Evolutionary conservation across 1,140 invertebrate species (phyloP).

Genomic region (Drosophila pseudoobscura): DNA sequence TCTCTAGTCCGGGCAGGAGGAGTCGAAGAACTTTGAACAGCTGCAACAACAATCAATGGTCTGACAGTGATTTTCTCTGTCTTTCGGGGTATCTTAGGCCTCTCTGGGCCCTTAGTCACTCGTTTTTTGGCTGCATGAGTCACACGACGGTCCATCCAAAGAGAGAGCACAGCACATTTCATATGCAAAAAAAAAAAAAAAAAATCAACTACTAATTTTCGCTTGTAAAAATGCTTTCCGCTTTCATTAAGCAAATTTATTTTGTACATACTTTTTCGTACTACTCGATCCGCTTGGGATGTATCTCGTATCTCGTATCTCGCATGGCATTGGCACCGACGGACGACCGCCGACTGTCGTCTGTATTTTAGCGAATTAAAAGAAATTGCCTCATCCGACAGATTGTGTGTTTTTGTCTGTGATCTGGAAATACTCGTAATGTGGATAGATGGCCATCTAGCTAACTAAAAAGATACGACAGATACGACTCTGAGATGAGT

Average conservation of each 20-base stretch:
- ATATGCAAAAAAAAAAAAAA: constrained; percentile 73
- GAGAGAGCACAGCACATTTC: constrained; percentile 46
- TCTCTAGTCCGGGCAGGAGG: not conserved
- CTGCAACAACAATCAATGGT: constrained; percentile 55
- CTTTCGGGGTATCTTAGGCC: constrained; percentile 18
- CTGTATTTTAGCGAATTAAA: constrained; percentile 77
- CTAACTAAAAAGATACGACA: constrained; percentile 20
- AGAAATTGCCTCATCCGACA: constrained; percentile 78
- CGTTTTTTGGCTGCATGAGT: constrained; percentile 20
- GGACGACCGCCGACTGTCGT: constrained; percentile 1
- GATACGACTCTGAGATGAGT: constrained; percentile 20
- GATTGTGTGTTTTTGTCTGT: not conserved
- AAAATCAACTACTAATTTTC: constrained; percentile 6
- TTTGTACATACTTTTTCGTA: constrained; percentile 30
- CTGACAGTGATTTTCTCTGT: constrained; percentile 67
- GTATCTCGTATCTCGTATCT: too few species aligned
- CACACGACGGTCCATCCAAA: constrained; percentile 53
- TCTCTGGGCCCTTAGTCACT: constrained; percentile 62
- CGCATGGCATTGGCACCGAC: too few species aligned
- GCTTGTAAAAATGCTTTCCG: constrained; percentile 51
- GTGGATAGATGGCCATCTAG: constrained; percentile 58
- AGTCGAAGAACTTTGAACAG: constrained; percentile 31
- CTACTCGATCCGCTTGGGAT: constrained; percentile 1
- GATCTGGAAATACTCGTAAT: constrained; percentile 30
- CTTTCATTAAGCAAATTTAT: constrained; percentile 75